Evolutionary conservation across 2,797 vertebrate species (phyloP), one percentile per base, ranked within the genome.

Genomic region (Rhinogobio ventralis): DNA sequence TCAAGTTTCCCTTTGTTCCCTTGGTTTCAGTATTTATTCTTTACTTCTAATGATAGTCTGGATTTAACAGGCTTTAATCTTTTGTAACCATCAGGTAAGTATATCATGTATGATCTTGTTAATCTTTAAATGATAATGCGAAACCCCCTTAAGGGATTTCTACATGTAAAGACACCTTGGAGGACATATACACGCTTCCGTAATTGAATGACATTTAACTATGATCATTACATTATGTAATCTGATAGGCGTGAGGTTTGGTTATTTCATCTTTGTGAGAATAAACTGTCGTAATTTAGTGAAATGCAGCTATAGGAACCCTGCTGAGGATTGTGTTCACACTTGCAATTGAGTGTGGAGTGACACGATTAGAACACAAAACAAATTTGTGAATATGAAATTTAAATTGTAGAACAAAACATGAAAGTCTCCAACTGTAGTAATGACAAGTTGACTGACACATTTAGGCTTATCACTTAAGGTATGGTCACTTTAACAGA

Each of bases 251-350:
- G 64, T 84, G 82, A 36, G 36, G 64, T 45, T 83, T 77, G 33
- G 73, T 46, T 46, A 84, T 84, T 69, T 76, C 25, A 78, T 84
- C 74, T 57, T 46, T 84, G 66, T 78, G 51, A 45, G 82, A 84
- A 71, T 53, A 2, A 67, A 83, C 36, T 33, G 9, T 25, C 1
- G 13, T 15, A 9, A 45, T 72, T 49, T 51, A 60, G 23, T 33
- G n/a, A 53, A 14, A 62, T n/a, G 20, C 11, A n/a, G 17, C 51
- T 60, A 2, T 81, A 45, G 10, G 10, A 33, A 33, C 51, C 19
- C 36, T 67, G 77, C 45, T 36, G 7, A 19, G 25, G 5, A 69
- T 20, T 80, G n/a, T n/a, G 64, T 19, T 45, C 0, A 60, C 55
- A 67, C 14, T 17, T 36, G 60, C 28, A 30, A 13, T 46, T 5